These are phyloP conservation scores for Punctoribates punctum DNA, from an alignment of 2,888 invertebrate genomes.

Conservation along the genomic window DNA sequence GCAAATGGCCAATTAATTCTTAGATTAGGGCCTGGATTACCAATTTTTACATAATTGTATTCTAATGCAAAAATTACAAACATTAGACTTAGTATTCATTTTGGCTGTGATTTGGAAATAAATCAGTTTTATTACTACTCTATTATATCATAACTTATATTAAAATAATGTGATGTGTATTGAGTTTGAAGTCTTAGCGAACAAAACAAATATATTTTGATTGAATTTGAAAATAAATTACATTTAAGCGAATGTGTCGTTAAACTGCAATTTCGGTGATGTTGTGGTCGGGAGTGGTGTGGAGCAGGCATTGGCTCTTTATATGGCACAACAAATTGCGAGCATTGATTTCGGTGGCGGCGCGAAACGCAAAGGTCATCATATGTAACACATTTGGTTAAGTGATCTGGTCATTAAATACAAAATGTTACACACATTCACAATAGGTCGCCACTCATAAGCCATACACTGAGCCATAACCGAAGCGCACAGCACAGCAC, in stretches of 20 bases:
- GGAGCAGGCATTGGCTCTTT: background rate
- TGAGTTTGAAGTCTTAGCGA: slow-evolving; percentile 11
- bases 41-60: slow-evolving; percentile 30
- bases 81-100: slow-evolving; percentile 13
- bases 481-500: background rate
- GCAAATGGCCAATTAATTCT: slow-evolving; percentile 26
- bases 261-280: background rate
- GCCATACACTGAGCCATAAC: background rate
- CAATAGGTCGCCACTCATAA: background rate
- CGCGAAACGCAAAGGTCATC: slow-evolving; percentile 19
- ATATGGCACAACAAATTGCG: background rate
- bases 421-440: slow-evolving; percentile 8
- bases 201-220: background rate
- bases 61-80: slow-evolving; percentile 12
- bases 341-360: background rate
- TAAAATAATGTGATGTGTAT: background rate
- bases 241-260: background rate
- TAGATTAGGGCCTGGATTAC: slow-evolving; percentile 19
- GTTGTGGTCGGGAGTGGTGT: background rate
- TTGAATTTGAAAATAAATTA: slow-evolving; percentile 30
- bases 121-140: slow-evolving; percentile 18
- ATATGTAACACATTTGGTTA: slow-evolving; percentile 29
- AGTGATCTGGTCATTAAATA: slow-evolving; percentile 29
- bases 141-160: slow-evolving; percentile 12
- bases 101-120: background rate